phyloP scores from a whole-genome alignment of 2,888 invertebrate species.

The Volucella inanis region DNA sequence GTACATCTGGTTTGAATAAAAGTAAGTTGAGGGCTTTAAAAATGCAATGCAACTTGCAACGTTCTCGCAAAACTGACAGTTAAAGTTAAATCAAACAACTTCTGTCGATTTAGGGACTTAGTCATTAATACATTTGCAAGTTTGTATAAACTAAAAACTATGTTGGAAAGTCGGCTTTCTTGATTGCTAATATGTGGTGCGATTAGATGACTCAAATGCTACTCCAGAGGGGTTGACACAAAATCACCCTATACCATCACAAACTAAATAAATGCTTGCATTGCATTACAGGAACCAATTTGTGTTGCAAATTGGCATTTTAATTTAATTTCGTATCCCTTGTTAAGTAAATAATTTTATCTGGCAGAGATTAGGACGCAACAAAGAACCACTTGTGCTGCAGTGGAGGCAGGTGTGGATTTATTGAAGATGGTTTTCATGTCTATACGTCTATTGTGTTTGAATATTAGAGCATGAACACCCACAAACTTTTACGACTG shows the following conservation, averaged over 20 bases:
- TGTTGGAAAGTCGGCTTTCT: too few species aligned
- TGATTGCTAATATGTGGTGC: too few species aligned
- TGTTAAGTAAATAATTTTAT: slow-evolving; percentile 51
- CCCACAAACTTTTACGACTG: slow-evolving; percentile 43
- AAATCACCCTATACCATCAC: slow-evolving; percentile 8
- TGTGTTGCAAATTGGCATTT: slow-evolving; percentile 74
- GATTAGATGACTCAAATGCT: slow-evolving; percentile 1
- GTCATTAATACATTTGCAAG: too few species aligned
- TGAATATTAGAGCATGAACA: slow-evolving; percentile 12
- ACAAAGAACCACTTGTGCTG: slow-evolving; percentile 4
- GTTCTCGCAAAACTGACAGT: too few species aligned
- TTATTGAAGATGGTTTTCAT: slow-evolving; percentile 26
- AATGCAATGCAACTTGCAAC: too few species aligned
- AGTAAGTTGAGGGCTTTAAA: too few species aligned
- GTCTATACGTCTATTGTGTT: slow-evolving; percentile 9
- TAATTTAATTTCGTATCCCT: slow-evolving; percentile 73
- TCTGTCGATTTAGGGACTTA: too few species aligned
- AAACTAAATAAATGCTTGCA: slow-evolving; percentile 44
- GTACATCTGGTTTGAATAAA: too few species aligned
- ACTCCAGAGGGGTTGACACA: slow-evolving; percentile 13
- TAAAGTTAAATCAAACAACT: too few species aligned
- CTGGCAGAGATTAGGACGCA: slow-evolving; percentile 54
- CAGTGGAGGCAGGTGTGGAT: slow-evolving; percentile 34
- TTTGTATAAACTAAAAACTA: too few species aligned
- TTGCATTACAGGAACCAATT: slow-evolving; percentile 57